These are phyloP conservation scores for Protobothrops mucrosquamatus DNA, from an alignment of 2,113 vertebrate genomes.

Conservation along the genomic window DNA sequence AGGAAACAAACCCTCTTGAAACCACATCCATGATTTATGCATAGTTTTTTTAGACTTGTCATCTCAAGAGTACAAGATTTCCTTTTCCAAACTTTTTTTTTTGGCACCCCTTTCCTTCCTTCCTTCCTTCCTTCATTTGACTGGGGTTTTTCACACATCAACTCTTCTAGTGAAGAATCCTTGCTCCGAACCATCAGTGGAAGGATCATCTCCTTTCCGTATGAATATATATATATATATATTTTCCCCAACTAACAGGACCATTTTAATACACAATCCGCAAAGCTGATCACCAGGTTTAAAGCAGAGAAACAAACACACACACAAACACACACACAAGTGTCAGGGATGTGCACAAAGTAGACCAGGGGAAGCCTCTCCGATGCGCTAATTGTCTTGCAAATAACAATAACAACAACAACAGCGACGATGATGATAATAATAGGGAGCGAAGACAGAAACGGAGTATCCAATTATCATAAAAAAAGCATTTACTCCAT, in stretches of 20 bases:
- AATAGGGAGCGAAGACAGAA: constrained; percentile 58
- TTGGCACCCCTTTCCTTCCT: constrained; percentile 10
- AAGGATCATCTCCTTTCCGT: constrained; percentile 59
- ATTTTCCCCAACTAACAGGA: constrained; percentile 60
- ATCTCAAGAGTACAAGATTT: neutral
- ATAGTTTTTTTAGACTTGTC: constrained; percentile 31
- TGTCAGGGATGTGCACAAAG: constrained; percentile 67
- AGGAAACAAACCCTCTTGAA: constrained; percentile 49
- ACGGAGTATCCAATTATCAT: constrained; percentile 71
- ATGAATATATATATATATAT: constrained; percentile 4
- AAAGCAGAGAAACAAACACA: constrained; percentile 65
- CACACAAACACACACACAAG: constrained; percentile 64
- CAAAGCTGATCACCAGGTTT: constrained; percentile 62
- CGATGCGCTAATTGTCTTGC: constrained; percentile 69
- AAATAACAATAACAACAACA: constrained; percentile 20
- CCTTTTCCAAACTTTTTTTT: constrained; percentile 21
- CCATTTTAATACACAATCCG: constrained; percentile 56
- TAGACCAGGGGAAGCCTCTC: constrained; percentile 63
- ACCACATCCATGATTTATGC: constrained; percentile 55
- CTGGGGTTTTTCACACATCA: constrained; percentile 20
- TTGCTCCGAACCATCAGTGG: constrained; percentile 51
- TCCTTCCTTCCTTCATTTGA: constrained; percentile 37
- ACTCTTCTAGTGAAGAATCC: constrained; percentile 43
- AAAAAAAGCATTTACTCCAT: constrained; percentile 64
- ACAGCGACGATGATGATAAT: neutral